A percentile compares a stretch with the other conserved stretches of the same genome.
These are phyloP conservation scores for Phyllostomus hastatus DNA, from an alignment of 2,113 vertebrate species.

Conservation along the genomic window DNA sequence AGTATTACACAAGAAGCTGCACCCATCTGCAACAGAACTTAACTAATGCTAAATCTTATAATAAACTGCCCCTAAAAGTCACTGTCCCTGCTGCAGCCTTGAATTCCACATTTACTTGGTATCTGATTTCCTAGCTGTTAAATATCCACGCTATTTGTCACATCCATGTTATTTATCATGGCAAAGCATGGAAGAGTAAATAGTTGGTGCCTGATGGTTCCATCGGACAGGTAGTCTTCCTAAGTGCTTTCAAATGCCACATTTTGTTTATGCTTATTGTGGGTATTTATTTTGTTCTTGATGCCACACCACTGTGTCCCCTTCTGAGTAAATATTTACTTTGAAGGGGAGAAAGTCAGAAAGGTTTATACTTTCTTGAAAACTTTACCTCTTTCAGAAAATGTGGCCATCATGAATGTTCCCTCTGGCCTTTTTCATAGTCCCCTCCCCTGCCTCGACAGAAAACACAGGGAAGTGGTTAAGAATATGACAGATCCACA, in stretches of 20 bases:
- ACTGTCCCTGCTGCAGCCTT: neutral
- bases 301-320: neutral
- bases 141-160: neutral
- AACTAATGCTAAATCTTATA: slow-evolving; percentile 57
- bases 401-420: neutral
- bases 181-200: neutral
- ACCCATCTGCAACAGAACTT: slow-evolving; percentile 57
- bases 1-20: neutral
- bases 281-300: neutral
- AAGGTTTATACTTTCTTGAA: neutral
- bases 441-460: neutral
- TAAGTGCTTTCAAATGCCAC: neutral
- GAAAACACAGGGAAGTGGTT: neutral
- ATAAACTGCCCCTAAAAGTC: neutral
- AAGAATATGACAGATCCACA: neutral
- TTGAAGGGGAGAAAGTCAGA: neutral
- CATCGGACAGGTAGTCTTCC: neutral
- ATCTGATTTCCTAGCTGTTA: slow-evolving; percentile 18
- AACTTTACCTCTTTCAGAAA: neutral
- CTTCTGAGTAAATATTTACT: neutral
- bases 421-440: neutral
- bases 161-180: neutral
- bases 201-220: neutral
- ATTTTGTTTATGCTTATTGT: slow-evolving; percentile 42
- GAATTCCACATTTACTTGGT: slow-evolving; percentile 53